Percentiles rank a stretch among this genome's conserved stretches.
These are phyloP conservation scores for Caenorhabditis angaria DNA, from an alignment of 2,888 invertebrate species.

Conservation along the genomic window DNA sequence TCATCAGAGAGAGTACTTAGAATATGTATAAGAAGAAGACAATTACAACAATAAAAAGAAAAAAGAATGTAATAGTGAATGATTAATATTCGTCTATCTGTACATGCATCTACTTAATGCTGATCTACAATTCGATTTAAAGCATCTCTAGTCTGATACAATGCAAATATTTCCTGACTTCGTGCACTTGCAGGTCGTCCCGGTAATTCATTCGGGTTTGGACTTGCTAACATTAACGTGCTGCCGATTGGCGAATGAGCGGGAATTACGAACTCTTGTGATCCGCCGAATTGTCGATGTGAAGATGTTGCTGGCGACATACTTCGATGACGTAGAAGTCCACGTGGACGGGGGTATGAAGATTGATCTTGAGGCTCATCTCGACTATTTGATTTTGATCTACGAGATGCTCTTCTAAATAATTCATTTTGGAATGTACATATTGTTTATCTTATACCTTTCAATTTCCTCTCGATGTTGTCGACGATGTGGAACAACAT, in stretches of 20 bases:
- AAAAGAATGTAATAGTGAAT: too few species aligned
- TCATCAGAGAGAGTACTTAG: background rate
- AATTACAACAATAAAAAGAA: background rate
- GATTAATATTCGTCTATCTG: background rate
- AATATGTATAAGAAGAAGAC: background rate
- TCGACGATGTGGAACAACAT: constrained; percentile 32
- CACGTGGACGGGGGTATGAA: constrained; percentile 9
- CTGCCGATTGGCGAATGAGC: constrained; percentile 38
- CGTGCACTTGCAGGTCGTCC: constrained; percentile 40
- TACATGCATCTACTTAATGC: background rate
- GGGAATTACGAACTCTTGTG: constrained; percentile 41
- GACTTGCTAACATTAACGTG: constrained; percentile 41
- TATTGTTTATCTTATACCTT: background rate
- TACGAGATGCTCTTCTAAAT: constrained; percentile 12
- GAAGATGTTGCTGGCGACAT: constrained; percentile 28
- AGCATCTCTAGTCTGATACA: constrained; percentile 55
- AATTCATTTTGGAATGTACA: background rate
- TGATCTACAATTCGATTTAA: constrained; percentile 50
- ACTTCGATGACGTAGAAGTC: constrained; percentile 25
- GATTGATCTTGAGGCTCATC: constrained; percentile 20
- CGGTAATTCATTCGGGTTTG: constrained; percentile 43
- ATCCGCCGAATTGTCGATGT: constrained; percentile 18
- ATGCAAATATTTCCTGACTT: constrained; percentile 41
- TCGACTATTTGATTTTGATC: constrained; percentile 18
- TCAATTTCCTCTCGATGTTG: background rate